phyloP scores from a whole-genome alignment of 2,113 vertebrate species.

The Penelope pileata region DNA sequence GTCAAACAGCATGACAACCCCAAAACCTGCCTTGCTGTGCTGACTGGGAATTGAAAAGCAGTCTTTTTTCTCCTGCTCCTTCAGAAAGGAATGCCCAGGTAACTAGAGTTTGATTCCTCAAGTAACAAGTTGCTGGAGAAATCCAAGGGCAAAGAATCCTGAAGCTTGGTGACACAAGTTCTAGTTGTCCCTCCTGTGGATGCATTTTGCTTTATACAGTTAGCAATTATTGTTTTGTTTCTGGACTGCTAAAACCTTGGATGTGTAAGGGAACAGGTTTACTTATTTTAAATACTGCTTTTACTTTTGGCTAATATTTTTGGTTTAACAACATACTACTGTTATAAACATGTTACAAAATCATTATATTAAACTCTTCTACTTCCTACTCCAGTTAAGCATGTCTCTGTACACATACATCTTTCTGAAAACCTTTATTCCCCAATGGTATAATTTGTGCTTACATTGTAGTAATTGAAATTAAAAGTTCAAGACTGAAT shows the following conservation, averaged over 20 bases:
- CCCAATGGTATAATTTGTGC: background rate
- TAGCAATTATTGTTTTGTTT: background rate
- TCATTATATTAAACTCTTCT: background rate
- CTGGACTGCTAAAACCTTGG: background rate
- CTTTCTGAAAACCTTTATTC: background rate
- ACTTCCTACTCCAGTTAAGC: background rate
- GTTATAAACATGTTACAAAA: background rate
- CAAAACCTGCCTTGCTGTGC: background rate
- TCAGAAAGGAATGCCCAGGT: background rate
- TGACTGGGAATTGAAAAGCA: background rate
- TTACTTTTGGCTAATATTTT: background rate
- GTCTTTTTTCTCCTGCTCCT: background rate
- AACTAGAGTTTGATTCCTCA: background rate
- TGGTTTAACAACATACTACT: background rate
- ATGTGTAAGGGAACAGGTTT: background rate
- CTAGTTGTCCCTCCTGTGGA: background rate
- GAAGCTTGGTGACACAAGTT: background rate
- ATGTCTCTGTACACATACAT: background rate
- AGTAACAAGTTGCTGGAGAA: background rate
- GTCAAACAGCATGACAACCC: background rate
- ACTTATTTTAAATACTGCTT: background rate
- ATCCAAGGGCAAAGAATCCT: background rate
- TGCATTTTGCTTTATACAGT: background rate
- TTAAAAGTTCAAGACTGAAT: background rate
- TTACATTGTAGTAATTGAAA: background rate